Percentiles rank a stretch among this genome's conserved stretches.
Conservation (phyloP, 2,888 invertebrate species). For the Gymnosoma rotundatum region DNA sequence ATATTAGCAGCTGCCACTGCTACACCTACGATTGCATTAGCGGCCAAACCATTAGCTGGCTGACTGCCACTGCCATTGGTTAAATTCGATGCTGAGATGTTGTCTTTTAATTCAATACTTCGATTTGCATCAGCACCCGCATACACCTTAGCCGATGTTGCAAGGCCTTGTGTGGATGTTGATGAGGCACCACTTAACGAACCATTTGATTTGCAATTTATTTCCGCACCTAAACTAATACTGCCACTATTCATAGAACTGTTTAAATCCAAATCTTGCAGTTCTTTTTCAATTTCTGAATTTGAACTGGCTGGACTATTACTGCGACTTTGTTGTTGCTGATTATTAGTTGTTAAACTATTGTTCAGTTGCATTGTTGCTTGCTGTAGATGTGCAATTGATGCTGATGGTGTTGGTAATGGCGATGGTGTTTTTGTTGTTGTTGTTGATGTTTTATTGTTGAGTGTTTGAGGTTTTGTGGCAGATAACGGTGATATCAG, state of each 20-base stretch:
- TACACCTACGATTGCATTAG: constrained; percentile 51
- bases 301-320: constrained; percentile 86
- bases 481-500: constrained; percentile 73
- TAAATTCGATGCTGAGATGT: constrained; percentile 33
- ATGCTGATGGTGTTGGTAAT: constrained; percentile 63
- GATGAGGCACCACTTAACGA: constrained; percentile 77
- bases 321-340: constrained; percentile 82
- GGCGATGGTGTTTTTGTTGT: neutral
- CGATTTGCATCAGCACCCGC: neutral
- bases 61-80: constrained; percentile 64
- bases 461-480: constrained; percentile 70
- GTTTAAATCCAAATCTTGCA: constrained; percentile 84
- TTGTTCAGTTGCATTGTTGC: constrained; percentile 71
- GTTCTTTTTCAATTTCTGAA: constrained; percentile 86
- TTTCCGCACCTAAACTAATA: constrained; percentile 74
- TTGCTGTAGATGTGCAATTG: constrained; percentile 46
- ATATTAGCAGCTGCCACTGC: constrained; percentile 67
- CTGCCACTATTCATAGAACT: constrained; percentile 76
- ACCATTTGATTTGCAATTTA: constrained; percentile 77
- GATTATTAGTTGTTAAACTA: constrained; percentile 45
- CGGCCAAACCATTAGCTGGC: constrained; percentile 47
- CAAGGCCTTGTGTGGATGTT: constrained; percentile 72
- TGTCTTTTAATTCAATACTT: constrained; percentile 51
- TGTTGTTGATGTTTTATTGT: constrained; percentile 41
- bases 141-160: constrained; percentile 61